A percentile compares a stretch with the other conserved stretches of the same genome.
Conservation (phyloP, 2,113 vertebrate genomes). For the Hucho hucho region DNA sequence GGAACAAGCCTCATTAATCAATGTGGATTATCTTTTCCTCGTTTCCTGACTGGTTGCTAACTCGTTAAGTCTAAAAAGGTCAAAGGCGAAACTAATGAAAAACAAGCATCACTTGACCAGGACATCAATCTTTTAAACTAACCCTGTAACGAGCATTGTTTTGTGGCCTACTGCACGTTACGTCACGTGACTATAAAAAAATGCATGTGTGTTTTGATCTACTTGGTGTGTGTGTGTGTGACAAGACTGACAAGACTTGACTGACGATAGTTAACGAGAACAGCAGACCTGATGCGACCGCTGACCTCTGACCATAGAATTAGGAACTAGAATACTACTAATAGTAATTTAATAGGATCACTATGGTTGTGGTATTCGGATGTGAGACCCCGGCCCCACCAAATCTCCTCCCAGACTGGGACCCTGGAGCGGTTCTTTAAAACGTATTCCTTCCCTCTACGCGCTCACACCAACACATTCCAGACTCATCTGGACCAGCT, state of each 20-base stretch:
- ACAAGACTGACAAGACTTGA: too few species aligned
- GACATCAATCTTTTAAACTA: neutral
- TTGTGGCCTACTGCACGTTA: neutral
- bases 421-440: too few species aligned
- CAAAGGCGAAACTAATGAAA: neutral
- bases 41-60: neutral
- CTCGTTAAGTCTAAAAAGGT: slow-evolving; percentile 5
- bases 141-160: neutral
- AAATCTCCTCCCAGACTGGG: too few species aligned
- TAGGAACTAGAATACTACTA: too few species aligned
- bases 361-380: too few species aligned
- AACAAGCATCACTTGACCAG: slow-evolving; percentile 9
- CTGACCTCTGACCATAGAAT: neutral
- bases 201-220: neutral
- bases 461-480: neutral
- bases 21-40: neutral
- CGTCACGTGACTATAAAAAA: neutral
- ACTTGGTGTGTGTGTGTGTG: neutral
- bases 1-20: neutral
- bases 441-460: too few species aligned
- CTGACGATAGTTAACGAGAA: slow-evolving; percentile 8
- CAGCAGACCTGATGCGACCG: neutral
- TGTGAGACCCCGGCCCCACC: too few species aligned
- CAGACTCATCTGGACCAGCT: neutral
- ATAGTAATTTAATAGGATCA: too few species aligned